Evolutionary conservation across 2,113 vertebrate genomes (phyloP).

Genomic region (Marmota monax): DNA sequence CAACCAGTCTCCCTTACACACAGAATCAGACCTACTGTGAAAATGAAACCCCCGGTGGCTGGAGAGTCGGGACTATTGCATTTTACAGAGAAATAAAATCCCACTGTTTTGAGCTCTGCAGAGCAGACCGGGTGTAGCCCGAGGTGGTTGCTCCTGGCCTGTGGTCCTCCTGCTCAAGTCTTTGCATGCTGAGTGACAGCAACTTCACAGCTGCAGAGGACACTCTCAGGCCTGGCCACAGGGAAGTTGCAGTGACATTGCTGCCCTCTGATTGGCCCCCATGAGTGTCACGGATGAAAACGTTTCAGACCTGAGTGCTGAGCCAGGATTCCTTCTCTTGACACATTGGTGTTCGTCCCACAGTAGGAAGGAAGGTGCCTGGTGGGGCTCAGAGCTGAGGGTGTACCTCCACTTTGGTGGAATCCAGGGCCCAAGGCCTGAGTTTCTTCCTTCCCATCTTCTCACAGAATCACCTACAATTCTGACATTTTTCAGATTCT

Average conservation of each 20-base stretch:
- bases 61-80: fast-evolving
- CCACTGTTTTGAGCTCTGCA: background rate
- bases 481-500: background rate
- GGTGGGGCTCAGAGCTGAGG: background rate
- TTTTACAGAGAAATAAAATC: background rate
- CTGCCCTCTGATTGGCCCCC: background rate
- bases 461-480: background rate
- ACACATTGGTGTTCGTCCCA: background rate
- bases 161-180: fast-evolving
- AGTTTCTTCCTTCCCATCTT: background rate
- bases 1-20: background rate
- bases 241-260: fast-evolving
- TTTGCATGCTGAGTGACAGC: fast-evolving
- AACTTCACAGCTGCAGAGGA: fast-evolving
- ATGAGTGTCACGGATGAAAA: background rate
- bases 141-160: fast-evolving
- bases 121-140: background rate
- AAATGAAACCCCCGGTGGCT: background rate
- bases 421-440: background rate
- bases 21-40: background rate
- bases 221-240: fast-evolving
- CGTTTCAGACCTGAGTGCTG: background rate
- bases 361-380: fast-evolving
- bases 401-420: too few relatives aligned
- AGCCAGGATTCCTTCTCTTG: background rate